Base-by-base conservation (phyloP, 2,797 vertebrate genomes). In the Cuniculus paca region DNA sequence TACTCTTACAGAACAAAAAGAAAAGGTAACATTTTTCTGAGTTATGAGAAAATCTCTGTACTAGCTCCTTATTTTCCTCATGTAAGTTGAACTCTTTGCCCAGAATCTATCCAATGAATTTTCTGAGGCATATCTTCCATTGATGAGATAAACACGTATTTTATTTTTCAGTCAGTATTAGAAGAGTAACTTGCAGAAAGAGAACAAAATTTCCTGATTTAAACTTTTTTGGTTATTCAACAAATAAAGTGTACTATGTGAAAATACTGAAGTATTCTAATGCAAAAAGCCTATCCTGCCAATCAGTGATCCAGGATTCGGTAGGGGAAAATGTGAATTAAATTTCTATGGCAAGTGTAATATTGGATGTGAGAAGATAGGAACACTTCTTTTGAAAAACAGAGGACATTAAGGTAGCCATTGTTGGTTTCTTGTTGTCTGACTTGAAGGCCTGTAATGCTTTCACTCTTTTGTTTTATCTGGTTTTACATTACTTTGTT, bases 251-350 rank as follows among this genome's bases (percentile, higher is more conserved):
- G 3, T 50, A 13, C 34, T 79, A 2, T 79, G 6, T 72, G 10
- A 84, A 80, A 60, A 68, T 42, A 50, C 28, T 85, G 60, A 70
- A 77, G 39, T 56, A 14, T 16, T 81, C 3, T 77, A 74, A 70
- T 79, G 1, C 22, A 39, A 77, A 34, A 75, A 58, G 31, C 1
- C 17, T 75, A 60, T 2, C 0, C 0, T 48, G 5, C 4, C 31
- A 86, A 86, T 6, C 36, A 54, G 6, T 5, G 77, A 95, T 81
- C 56, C 89, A 48, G 3, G 19, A 42, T 85, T 80, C 17, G 31
- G 2, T 74, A 70, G 5, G 11, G 9, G 52, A 81, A 92, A 89
- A 45, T n/a, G 24, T 36, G 16, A 90, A 78, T 17, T 86, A 65
- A 58, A 28, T 61, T 36, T 31, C 20, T 12, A 80, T 31, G 16